Conservation (phyloP, 2,888 invertebrate species). For the Anarsia innoxiella region DNA sequence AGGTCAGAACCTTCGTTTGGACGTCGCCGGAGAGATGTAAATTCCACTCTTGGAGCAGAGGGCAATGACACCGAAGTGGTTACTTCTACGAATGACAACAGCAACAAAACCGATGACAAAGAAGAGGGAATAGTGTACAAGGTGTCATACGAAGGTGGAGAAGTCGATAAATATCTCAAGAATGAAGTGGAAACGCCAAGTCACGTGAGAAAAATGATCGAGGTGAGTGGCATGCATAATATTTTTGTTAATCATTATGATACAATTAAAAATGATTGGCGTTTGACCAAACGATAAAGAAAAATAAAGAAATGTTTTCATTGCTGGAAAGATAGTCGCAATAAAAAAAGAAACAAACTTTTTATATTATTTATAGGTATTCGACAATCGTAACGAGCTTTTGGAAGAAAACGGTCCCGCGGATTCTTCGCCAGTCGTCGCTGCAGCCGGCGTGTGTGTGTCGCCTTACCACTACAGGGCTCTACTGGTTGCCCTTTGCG, state of each 20-base stretch:
- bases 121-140: slow-evolving; percentile 46
- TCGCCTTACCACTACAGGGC: slow-evolving; percentile 90
- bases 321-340: no score
- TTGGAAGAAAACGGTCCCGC: slow-evolving; percentile 80
- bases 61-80: slow-evolving; percentile 43
- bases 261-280: no score
- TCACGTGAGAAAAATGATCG: slow-evolving; percentile 92
- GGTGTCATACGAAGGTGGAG: slow-evolving; percentile 55
- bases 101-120: slow-evolving; percentile 35
- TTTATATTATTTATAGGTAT: slow-evolving; percentile 77
- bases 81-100: slow-evolving; percentile 26
- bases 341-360: no score
- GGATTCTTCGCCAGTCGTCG: slow-evolving; percentile 77
- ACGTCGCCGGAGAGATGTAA: slow-evolving; percentile 76
- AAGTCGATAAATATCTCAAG: slow-evolving; percentile 62
- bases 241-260: no score
- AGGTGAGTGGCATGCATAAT: no score
- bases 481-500: slow-evolving; percentile 84
- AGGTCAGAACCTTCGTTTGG: slow-evolving; percentile 91
- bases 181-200: slow-evolving; percentile 78
- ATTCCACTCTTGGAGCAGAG: slow-evolving; percentile 43
- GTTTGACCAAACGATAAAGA: no score
- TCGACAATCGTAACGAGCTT: slow-evolving; percentile 85
- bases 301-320: background rate
- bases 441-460: slow-evolving; percentile 84